Percentiles rank a stretch among this genome's conserved stretches.
phyloP scores from a whole-genome alignment of 2,113 vertebrate genomes.

The Alligator sinensis region DNA sequence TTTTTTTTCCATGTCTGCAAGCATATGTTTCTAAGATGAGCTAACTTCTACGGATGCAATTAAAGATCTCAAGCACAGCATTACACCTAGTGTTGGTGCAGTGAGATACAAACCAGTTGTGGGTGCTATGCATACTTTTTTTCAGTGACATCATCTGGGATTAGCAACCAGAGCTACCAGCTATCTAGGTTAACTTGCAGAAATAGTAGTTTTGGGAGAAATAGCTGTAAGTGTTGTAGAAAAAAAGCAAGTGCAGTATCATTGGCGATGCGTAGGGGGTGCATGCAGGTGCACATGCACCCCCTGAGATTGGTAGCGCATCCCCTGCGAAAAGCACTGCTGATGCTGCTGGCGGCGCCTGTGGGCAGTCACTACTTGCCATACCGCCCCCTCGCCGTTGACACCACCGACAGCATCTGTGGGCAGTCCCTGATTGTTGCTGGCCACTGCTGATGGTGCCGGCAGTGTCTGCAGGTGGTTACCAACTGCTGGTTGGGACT shows the following conservation, averaged over 20 bases:
- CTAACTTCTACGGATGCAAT: neutral
- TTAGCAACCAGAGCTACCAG: constrained; percentile 20
- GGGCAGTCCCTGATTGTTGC: no score
- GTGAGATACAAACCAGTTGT: constrained; percentile 49
- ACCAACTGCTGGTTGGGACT: no score
- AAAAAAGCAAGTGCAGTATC: constrained; percentile 16
- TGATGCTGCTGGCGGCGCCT: no score
- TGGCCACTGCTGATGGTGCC: no score
- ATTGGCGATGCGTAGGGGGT: neutral
- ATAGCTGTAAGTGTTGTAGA: constrained; percentile 24
- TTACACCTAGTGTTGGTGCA: constrained; percentile 26
- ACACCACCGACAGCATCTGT: no score
- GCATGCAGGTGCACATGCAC: no score
- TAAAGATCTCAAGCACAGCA: constrained; percentile 29
- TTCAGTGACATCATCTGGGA: neutral
- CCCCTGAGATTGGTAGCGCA: no score
- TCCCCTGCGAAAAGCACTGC: no score
- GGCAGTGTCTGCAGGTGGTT: no score
- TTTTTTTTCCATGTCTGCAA: no score
- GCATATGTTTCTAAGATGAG: neutral
- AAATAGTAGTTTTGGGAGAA: constrained; percentile 13
- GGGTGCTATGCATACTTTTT: neutral
- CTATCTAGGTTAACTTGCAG: constrained; percentile 29
- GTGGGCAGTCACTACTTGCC: no score
- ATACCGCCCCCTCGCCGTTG: no score